phyloP scores from a whole-genome alignment of 2,113 vertebrate species.

The Tursiops truncatus region DNA sequence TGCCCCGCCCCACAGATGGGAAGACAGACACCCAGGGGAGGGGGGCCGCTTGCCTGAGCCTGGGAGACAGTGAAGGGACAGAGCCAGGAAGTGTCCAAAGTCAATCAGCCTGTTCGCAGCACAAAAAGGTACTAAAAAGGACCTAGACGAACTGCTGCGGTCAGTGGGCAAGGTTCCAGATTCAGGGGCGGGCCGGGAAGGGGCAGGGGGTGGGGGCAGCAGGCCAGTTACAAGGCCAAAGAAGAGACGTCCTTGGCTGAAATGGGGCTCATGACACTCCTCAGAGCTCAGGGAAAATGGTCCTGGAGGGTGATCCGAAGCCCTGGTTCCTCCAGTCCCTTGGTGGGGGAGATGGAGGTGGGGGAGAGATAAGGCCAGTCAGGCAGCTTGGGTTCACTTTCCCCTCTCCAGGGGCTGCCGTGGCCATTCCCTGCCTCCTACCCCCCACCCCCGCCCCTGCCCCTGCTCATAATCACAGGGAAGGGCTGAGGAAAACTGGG shows the following conservation, averaged over 20 bases:
- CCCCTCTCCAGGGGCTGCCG: neutral
- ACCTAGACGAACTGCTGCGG: neutral
- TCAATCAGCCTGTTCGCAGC: neutral
- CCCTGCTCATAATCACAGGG: too few species aligned
- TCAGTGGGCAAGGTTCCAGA: neutral
- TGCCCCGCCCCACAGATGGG: neutral
- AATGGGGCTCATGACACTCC: neutral
- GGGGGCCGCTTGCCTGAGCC: accelerated
- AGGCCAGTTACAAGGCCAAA: neutral
- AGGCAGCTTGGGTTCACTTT: neutral
- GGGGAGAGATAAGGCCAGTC: neutral
- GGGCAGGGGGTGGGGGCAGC: too few species aligned
- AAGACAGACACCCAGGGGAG: too few species aligned
- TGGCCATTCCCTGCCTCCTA: neutral
- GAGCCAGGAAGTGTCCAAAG: neutral
- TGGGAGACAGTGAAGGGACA: neutral
- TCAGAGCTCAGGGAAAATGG: neutral
- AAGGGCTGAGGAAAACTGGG: neutral
- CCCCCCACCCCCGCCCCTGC: accelerated
- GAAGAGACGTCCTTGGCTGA: too few species aligned
- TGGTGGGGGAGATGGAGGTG: neutral
- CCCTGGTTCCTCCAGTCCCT: neutral
- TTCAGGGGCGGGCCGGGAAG: too few species aligned
- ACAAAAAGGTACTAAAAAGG: neutral
- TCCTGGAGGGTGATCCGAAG: neutral